These are phyloP conservation scores for Drosophila mauritiana DNA, from an alignment of 1,140 invertebrate species.

Conservation along the genomic window DNA sequence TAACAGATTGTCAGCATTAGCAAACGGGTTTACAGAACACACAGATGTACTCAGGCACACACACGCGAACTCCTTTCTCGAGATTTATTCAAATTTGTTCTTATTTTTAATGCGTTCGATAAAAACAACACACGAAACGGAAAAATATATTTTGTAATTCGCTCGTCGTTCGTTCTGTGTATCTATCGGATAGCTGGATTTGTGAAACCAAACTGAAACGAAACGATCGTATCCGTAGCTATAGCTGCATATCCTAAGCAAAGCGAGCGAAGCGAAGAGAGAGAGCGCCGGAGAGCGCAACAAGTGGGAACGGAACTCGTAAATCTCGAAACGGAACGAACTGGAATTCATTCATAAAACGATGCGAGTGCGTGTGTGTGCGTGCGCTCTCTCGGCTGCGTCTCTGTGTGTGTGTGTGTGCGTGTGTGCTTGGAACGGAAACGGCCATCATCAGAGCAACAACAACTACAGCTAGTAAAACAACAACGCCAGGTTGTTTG, in stretches of 20 bases:
- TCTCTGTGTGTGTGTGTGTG: conserved; percentile 17
- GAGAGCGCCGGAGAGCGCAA: conserved; percentile 48
- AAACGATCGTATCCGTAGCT: conserved; percentile 74
- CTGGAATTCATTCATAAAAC: conserved; percentile 80
- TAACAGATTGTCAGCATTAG: conserved; percentile 27
- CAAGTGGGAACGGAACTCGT: conserved; percentile 69
- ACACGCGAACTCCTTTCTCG: conserved; percentile 19
- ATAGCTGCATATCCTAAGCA: conserved; percentile 74
- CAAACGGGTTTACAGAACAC: conserved; percentile 16
- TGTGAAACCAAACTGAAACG: conserved; percentile 83
- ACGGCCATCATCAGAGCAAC: conserved; percentile 80
- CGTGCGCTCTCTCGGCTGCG: conserved; percentile 2
- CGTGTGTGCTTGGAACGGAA: conserved; percentile 75
- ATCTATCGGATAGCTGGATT: conserved; percentile 84
- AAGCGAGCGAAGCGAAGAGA: conserved; percentile 42
- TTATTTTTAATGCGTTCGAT: conserved; percentile 9
- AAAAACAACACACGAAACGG: conserved; percentile 51
- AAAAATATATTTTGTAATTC: conserved; percentile 59
- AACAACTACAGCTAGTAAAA: conserved; percentile 72
- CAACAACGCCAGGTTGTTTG: conserved; percentile 73
- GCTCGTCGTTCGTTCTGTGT: conserved; percentile 71
- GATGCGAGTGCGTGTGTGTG: conserved; percentile 19
- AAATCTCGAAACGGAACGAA: conserved; percentile 67
- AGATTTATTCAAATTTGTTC: conserved; percentile 64
- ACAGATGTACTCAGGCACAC: conserved; percentile 6